Evolutionary conservation across 1,140 invertebrate genomes (phyloP).

Genomic region (Phortica variegata): DNA sequence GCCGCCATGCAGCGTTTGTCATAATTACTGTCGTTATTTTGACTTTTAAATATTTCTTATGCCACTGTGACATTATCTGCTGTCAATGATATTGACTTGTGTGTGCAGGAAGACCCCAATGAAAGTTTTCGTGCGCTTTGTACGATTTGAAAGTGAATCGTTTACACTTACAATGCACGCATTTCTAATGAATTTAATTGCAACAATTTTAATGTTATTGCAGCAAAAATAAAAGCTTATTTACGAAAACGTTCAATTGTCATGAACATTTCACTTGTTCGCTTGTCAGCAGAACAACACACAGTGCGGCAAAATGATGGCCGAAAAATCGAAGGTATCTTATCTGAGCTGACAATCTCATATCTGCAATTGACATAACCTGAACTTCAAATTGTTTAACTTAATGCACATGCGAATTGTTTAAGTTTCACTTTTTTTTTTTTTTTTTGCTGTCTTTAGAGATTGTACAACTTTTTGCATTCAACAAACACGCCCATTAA

Average conservation of each 20-base stretch:
- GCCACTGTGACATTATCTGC: constrained; percentile 25
- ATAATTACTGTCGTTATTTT: constrained; percentile 35
- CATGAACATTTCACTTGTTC: too few species aligned
- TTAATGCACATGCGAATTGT: too few species aligned
- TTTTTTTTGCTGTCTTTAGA: background rate
- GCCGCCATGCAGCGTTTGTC: too few species aligned
- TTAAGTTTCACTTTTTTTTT: too few species aligned
- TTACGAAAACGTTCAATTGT: background rate
- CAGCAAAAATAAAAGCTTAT: background rate
- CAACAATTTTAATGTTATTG: background rate
- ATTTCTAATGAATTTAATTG: background rate
- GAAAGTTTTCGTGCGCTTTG: constrained; percentile 31
- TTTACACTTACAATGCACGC: constrained; percentile 3
- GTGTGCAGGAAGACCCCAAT: constrained; percentile 20
- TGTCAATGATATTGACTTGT: constrained; percentile 19
- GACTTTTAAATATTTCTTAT: constrained; percentile 13
- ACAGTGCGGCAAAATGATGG: too few species aligned
- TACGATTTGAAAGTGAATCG: constrained; percentile 32
- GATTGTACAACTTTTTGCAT: background rate
- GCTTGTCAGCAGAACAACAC: too few species aligned
- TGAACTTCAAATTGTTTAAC: too few species aligned
- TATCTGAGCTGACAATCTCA: too few species aligned
- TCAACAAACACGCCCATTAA: background rate
- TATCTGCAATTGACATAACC: too few species aligned
- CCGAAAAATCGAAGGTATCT: too few species aligned